These are phyloP conservation scores for Monopis laevigella DNA, from an alignment of 2,888 invertebrate genomes.

Conservation along the genomic window DNA sequence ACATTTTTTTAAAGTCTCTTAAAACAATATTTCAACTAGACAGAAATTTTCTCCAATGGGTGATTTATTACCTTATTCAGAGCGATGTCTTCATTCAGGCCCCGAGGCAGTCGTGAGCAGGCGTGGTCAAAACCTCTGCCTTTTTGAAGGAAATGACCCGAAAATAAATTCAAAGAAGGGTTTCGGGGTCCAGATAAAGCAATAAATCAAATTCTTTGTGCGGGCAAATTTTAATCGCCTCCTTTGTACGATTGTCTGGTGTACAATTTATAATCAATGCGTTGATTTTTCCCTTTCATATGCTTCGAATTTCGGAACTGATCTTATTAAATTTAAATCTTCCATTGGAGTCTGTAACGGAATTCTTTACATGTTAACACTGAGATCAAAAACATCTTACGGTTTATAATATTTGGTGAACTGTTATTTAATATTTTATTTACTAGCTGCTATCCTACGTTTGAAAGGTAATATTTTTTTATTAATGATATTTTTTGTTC, in stretches of 20 bases:
- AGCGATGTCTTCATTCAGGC: slow-evolving; percentile 56
- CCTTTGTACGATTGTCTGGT: slow-evolving; percentile 8
- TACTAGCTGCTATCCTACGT: no score
- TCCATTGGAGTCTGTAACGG: no score
- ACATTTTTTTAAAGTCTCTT: slow-evolving; percentile 1
- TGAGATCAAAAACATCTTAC: no score
- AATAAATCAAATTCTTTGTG: slow-evolving; percentile 59
- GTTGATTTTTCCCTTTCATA: no score
- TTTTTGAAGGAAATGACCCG: slow-evolving; percentile 33
- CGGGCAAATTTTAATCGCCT: slow-evolving; percentile 18
- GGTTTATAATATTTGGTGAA: no score
- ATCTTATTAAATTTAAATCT: no score
- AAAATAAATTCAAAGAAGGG: slow-evolving; percentile 40
- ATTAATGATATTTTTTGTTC: no score
- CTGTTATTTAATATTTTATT: no score
- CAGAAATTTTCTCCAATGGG: slow-evolving; percentile 30
- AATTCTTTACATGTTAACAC: no score
- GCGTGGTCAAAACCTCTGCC: slow-evolving; percentile 28
- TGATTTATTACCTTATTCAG: slow-evolving; percentile 56
- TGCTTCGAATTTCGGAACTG: no score
- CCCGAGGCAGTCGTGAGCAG: slow-evolving; percentile 55
- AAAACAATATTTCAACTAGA: slow-evolving; percentile 41
- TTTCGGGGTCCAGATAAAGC: slow-evolving; percentile 38
- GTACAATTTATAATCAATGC: slow-evolving; percentile 3
- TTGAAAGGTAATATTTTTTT: no score